These are phyloP conservation scores for Cotesia glomerata DNA, from an alignment of 1,140 invertebrate species.

Conservation along the genomic window DNA sequence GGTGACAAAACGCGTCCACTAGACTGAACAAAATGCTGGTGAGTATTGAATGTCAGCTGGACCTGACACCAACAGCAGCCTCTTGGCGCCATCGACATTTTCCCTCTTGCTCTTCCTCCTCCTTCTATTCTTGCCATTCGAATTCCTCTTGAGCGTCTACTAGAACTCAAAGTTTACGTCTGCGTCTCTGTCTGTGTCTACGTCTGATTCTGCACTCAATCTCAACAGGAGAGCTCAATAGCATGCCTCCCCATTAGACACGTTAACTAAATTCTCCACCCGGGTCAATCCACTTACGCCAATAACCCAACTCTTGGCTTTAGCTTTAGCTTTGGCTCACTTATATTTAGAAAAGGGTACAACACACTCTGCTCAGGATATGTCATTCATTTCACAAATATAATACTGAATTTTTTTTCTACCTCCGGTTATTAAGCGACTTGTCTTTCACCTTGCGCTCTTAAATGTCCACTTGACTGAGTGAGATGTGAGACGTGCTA, in stretches of 20 bases:
- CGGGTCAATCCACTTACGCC: too few relatives aligned
- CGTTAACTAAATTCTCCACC: background rate
- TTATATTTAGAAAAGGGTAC: too few relatives aligned
- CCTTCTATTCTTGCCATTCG: background rate
- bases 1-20: conserved; percentile 16
- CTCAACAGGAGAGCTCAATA: background rate
- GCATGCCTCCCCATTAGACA: background rate
- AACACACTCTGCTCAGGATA: background rate
- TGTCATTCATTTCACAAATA: conserved; percentile 10
- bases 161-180: background rate
- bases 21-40: conserved; percentile 16
- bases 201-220: background rate
- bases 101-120: background rate
- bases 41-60: conserved; percentile 18
- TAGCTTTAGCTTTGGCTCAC: too few relatives aligned
- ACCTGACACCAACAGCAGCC: conserved; percentile 21
- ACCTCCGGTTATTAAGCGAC: background rate
- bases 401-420: background rate
- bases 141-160: background rate
- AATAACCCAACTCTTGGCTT: background rate
- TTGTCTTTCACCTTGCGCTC: background rate
- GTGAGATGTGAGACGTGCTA: background rate
- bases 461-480: background rate
- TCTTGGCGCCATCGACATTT: conserved; percentile 18
- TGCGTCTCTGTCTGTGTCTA: background rate